phyloP scores from a whole-genome alignment of 2,888 invertebrate genomes.

The Lingula anatina region DNA sequence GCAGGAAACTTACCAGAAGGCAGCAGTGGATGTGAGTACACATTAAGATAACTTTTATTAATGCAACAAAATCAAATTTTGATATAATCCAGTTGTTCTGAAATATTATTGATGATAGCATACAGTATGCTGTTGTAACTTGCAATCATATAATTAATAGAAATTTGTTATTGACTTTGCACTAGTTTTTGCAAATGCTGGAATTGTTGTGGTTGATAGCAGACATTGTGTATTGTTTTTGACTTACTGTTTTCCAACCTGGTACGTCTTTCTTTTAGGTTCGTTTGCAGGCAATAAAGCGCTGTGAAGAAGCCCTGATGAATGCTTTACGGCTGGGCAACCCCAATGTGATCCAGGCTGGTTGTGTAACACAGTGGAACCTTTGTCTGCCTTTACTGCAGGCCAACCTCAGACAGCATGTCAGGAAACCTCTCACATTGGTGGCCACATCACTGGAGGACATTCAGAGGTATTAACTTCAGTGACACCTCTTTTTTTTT shows the following conservation, averaged over 20 bases:
- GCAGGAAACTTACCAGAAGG: constrained; percentile 42
- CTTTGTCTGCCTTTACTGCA: constrained; percentile 50
- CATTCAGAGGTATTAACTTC: constrained; percentile 47
- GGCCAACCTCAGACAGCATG: constrained; percentile 39
- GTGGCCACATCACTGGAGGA: constrained; percentile 46
- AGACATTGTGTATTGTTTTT: background rate
- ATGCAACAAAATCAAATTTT: too few species aligned
- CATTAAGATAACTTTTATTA: too few species aligned
- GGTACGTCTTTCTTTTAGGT: constrained; percentile 20
- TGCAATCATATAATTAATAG: too few species aligned
- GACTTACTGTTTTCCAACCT: background rate
- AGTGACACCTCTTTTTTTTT: too few species aligned
- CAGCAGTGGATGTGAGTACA: constrained; percentile 42
- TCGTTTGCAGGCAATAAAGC: constrained; percentile 43
- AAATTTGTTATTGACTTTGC: too few species aligned
- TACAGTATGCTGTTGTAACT: too few species aligned
- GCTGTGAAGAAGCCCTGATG: constrained; percentile 48
- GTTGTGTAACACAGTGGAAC: constrained; percentile 51
- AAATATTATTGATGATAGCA: too few species aligned
- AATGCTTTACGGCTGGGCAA: constrained; percentile 45
- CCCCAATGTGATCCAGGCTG: constrained; percentile 47
- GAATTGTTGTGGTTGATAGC: background rate
- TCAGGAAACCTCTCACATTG: constrained; percentile 41
- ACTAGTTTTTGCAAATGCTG: background rate
- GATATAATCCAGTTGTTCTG: too few species aligned